Percentiles rank a stretch among this genome's conserved stretches.
Evolutionary conservation across 2,113 vertebrate species (phyloP).

Genomic region (Prionailurus bengalensis): DNA sequence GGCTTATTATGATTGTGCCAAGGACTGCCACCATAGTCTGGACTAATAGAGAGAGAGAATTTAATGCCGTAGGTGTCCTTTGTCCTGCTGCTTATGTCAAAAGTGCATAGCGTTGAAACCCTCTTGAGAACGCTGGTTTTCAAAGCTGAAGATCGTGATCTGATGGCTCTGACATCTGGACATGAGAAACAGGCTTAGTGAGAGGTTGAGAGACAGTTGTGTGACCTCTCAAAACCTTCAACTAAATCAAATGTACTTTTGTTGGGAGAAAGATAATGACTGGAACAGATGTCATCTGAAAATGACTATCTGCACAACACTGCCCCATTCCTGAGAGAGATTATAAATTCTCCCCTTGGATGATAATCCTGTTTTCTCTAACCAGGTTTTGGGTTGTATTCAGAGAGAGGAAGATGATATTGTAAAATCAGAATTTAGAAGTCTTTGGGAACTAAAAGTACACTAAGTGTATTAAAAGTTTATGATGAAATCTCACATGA

Average conservation of each 20-base stretch:
- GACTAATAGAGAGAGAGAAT: slow-evolving; percentile 23
- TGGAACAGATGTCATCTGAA: slow-evolving; percentile 25
- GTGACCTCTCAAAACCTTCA: slow-evolving; percentile 23
- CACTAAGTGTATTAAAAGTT: background rate
- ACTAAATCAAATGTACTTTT: slow-evolving; percentile 43
- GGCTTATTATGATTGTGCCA: slow-evolving; percentile 38
- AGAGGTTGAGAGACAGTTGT: background rate
- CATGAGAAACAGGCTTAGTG: background rate
- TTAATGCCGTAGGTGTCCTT: slow-evolving; percentile 9
- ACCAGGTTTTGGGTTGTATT: slow-evolving; percentile 40
- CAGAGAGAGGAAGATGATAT: background rate
- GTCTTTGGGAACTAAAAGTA: background rate
- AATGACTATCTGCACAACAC: background rate
- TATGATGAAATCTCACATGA: background rate
- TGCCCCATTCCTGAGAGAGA: background rate
- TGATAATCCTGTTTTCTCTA: slow-evolving; percentile 10
- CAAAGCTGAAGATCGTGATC: slow-evolving; percentile 9
- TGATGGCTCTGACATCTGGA: background rate
- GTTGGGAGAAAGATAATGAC: slow-evolving; percentile 33
- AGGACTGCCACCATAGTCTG: background rate
- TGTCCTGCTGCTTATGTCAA: background rate
- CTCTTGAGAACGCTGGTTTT: background rate
- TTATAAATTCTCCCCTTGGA: background rate
- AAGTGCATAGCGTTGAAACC: background rate
- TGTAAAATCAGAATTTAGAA: slow-evolving; percentile 35